Evolutionary conservation across 53 echinoderm and acorn worm species (phyloP).

Genomic region (Paelopatides confundens): DNA sequence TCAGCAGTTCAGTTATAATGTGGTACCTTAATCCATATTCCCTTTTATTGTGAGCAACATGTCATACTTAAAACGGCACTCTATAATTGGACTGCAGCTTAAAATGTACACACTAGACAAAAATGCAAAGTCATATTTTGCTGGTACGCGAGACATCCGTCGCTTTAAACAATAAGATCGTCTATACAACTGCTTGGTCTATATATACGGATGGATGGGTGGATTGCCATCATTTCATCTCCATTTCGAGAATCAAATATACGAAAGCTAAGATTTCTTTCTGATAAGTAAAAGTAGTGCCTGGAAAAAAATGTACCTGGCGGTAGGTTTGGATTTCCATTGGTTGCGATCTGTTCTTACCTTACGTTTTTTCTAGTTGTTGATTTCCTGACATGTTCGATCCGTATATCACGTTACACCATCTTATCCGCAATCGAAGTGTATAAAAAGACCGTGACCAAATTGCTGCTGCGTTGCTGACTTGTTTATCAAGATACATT

Average conservation of each 20-base stretch:
- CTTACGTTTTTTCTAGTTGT: neutral
- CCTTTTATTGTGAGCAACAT: too few relatives aligned
- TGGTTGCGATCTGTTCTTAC: neutral
- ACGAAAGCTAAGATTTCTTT: neutral
- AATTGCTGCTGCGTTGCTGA: neutral
- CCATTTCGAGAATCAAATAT: neutral
- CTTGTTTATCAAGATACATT: neutral
- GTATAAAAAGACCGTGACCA: neutral
- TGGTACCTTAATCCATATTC: too few relatives aligned
- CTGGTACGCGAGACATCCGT: too few relatives aligned
- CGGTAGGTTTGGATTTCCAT: neutral
- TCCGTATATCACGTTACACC: neutral
- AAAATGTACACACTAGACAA: too few relatives aligned
- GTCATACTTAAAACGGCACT: too few relatives aligned
- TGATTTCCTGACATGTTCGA: conserved; percentile 8
- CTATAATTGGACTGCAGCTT: too few relatives aligned
- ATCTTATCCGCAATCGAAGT: conserved; percentile 4
- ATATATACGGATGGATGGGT: too few relatives aligned
- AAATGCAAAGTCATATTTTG: too few relatives aligned
- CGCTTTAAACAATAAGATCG: too few relatives aligned
- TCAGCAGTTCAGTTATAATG: too few relatives aligned
- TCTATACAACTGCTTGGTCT: too few relatives aligned
- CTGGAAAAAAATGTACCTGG: neutral
- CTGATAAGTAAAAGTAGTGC: neutral
- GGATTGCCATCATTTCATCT: neutral